phyloP scores from a whole-genome alignment of 2,888 invertebrate species.

The Teleogryllus oceanicus region DNA sequence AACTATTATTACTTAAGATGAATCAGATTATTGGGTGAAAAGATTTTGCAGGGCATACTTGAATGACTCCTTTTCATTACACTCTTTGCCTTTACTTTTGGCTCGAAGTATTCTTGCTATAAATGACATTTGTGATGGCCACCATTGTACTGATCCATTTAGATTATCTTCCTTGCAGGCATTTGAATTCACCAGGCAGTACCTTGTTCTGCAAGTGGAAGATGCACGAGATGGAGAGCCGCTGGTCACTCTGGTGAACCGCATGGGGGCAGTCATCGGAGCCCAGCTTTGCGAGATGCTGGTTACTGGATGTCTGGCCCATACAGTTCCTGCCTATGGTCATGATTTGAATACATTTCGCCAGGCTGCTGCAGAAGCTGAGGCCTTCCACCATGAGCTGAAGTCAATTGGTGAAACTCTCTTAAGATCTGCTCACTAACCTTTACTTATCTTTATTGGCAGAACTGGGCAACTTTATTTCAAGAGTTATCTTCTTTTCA shows the following conservation, averaged over 20 bases:
- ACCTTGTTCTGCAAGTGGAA: slow-evolving; percentile 53
- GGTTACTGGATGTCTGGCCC: slow-evolving; percentile 68
- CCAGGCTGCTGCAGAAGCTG: slow-evolving; percentile 60
- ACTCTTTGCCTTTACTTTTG: too few relatives aligned
- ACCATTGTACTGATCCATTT: too few relatives aligned
- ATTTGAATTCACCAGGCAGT: slow-evolving; percentile 57
- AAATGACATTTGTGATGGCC: too few relatives aligned
- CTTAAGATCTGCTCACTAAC: too few relatives aligned
- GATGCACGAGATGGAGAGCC: slow-evolving; percentile 41
- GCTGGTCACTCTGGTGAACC: slow-evolving; percentile 51
- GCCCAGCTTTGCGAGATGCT: slow-evolving; percentile 62
- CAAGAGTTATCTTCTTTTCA: too few relatives aligned
- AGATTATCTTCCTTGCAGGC: slow-evolving; percentile 42
- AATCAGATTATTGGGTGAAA: too few relatives aligned
- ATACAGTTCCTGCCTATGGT: slow-evolving; percentile 72
- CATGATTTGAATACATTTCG: slow-evolving; percentile 66
- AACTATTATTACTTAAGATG: too few relatives aligned
- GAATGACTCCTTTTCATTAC: too few relatives aligned
- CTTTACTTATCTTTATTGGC: too few relatives aligned
- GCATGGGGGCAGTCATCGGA: slow-evolving; percentile 52
- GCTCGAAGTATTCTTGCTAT: too few relatives aligned
- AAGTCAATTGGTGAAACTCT: slow-evolving; percentile 46
- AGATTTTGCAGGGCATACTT: too few relatives aligned
- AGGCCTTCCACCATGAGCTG: slow-evolving; percentile 63
- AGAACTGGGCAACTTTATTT: too few relatives aligned